A percentile compares a stretch with the other conserved stretches of the same genome.
Conservation (phyloP, 2,888 invertebrate genomes). For the Lithophane semibrunnea region DNA sequence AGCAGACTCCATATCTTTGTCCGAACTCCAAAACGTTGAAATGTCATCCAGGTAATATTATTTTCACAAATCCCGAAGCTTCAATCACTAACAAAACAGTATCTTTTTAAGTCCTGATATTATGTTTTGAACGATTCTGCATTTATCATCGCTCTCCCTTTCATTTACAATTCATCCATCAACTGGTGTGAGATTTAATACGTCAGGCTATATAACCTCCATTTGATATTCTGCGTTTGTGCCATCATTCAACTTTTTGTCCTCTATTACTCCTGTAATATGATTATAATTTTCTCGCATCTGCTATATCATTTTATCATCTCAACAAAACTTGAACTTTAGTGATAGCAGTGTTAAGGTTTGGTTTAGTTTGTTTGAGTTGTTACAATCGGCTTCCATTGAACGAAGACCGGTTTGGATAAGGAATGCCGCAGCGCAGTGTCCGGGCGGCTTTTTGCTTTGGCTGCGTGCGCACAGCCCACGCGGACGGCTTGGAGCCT, state of each 20-base stretch:
- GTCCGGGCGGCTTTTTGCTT: slow-evolving; percentile 85
- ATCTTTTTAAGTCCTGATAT: slow-evolving; percentile 14
- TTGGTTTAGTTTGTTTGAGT: slow-evolving; percentile 70
- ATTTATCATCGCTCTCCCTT: slow-evolving; percentile 69
- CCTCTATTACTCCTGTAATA: slow-evolving; percentile 83
- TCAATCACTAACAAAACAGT: slow-evolving; percentile 19
- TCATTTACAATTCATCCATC: slow-evolving; percentile 76
- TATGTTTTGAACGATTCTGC: slow-evolving; percentile 37
- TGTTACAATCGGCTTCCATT: slow-evolving; percentile 83
- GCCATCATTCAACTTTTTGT: slow-evolving; percentile 85
- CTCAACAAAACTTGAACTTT: slow-evolving; percentile 65
- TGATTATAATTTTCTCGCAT: slow-evolving; percentile 83
- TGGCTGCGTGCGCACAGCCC: slow-evolving; percentile 81
- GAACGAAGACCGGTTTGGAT: slow-evolving; percentile 85
- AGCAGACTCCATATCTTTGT: neutral
- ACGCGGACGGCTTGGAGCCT: slow-evolving; percentile 76
- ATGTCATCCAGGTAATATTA: slow-evolving; percentile 7
- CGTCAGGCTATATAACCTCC: slow-evolving; percentile 72
- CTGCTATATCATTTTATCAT: slow-evolving; percentile 66
- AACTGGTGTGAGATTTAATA: slow-evolving; percentile 74
- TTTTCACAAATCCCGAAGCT: neutral
- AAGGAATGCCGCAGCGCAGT: slow-evolving; percentile 84
- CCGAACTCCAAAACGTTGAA: neutral
- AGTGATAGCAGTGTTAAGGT: slow-evolving; percentile 67
- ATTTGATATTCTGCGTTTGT: slow-evolving; percentile 80